Percentiles rank a stretch among this genome's conserved stretches.
Evolutionary conservation across 1,140 invertebrate genomes (phyloP).

Genomic region (Panulirus ornatus): DNA sequence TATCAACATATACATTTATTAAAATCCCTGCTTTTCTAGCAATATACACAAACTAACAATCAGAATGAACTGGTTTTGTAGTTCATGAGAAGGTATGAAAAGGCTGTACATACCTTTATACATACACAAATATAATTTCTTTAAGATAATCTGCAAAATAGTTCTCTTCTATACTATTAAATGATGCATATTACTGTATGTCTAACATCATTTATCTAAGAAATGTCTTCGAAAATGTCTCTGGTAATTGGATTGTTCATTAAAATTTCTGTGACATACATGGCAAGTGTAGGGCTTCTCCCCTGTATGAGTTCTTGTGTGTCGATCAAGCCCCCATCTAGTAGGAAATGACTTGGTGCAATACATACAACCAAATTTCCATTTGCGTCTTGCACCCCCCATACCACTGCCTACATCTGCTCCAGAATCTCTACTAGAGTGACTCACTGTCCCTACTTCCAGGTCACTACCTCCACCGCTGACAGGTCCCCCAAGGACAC

Average conservation of each 20-base stretch:
- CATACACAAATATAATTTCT: slow-evolving; percentile 9
- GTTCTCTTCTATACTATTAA: not conserved
- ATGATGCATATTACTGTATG: not conserved
- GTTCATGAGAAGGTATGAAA: slow-evolving; percentile 41
- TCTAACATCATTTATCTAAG: slow-evolving; percentile 44
- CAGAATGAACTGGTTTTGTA: not conserved
- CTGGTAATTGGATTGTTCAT: slow-evolving; percentile 68
- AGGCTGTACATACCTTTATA: not conserved
- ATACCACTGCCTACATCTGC: slow-evolving; percentile 1
- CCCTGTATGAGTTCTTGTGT: slow-evolving; percentile 79
- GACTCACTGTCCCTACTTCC: slow-evolving; percentile 22
- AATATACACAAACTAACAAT: slow-evolving; percentile 19
- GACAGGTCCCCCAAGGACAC: slow-evolving; percentile 42
- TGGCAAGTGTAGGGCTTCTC: slow-evolving; percentile 76
- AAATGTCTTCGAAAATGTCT: slow-evolving; percentile 65
- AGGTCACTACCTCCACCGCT: slow-evolving; percentile 27
- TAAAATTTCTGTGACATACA: slow-evolving; percentile 66
- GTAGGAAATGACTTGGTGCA: slow-evolving; percentile 80
- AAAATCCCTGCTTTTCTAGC: slow-evolving; percentile 7
- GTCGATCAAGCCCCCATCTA: slow-evolving; percentile 79
- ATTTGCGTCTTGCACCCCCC: slow-evolving; percentile 44
- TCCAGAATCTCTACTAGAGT: not conserved
- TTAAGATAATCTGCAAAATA: slow-evolving; percentile 15
- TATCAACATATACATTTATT: not conserved
- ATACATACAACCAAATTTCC: slow-evolving; percentile 73